Conservation (phyloP, 2,888 invertebrate species). For the Cecidostiba fungosa region DNA sequence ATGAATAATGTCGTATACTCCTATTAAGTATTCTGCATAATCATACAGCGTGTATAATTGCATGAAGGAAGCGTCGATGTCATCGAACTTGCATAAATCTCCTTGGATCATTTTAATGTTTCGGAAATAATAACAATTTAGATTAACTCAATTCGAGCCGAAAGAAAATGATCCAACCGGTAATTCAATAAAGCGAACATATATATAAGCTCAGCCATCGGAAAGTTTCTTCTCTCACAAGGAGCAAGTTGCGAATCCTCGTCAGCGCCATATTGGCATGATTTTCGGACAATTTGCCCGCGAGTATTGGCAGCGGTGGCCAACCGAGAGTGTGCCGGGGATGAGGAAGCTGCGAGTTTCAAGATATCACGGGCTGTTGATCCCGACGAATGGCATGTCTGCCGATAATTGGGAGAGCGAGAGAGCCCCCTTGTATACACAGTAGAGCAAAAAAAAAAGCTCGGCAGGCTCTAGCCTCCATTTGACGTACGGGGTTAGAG, state of each 20-base stretch:
- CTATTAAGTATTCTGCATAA: neutral
- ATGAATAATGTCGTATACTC: constrained; percentile 5
- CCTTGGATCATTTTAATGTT: too few relatives aligned
- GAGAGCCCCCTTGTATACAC: constrained; percentile 30
- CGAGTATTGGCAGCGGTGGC: constrained; percentile 45
- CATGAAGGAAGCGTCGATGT: neutral
- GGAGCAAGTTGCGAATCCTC: neutral
- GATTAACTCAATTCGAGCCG: neutral
- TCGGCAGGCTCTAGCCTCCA: neutral
- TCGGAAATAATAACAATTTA: too few relatives aligned
- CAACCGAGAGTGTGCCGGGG: neutral
- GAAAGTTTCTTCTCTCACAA: constrained; percentile 31
- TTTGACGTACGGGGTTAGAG: neutral
- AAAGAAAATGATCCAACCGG: neutral
- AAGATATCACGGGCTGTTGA: constrained; percentile 67
- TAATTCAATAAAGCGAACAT: too few relatives aligned
- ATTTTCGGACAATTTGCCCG: constrained; percentile 64
- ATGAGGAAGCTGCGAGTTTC: constrained; percentile 54
- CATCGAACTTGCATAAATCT: neutral
- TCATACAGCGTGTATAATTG: neutral
- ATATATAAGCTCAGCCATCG: neutral
- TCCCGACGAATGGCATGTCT: constrained; percentile 64
- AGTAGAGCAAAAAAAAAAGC: constrained; percentile 7
- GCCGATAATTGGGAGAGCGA: constrained; percentile 65
- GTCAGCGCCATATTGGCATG: constrained; percentile 42